A percentile compares a stretch with the other conserved stretches of the same genome.
Conservation (phyloP, 2,888 invertebrate genomes). For the Drosophila percnosoma region DNA sequence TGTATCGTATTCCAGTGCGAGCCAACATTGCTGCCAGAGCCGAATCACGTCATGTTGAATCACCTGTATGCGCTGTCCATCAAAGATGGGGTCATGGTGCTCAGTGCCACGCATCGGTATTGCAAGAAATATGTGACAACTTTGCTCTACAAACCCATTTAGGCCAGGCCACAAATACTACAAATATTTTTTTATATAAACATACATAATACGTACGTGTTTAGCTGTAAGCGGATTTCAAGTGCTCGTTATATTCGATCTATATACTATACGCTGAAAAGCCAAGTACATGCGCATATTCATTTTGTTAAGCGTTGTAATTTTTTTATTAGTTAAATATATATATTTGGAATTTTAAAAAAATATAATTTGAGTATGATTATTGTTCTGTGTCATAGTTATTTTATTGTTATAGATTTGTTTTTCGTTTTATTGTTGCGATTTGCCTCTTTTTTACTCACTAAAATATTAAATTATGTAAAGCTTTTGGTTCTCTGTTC, state of each 20-base stretch:
- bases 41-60: conserved; percentile 99
- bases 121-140: conserved; percentile 99
- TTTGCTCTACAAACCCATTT: conserved; percentile 98
- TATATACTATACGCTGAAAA: conserved; percentile 1
- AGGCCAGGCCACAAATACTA: conserved; percentile 66
- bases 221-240: conserved; percentile 49
- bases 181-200: conserved; percentile 26
- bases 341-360: conserved; percentile 61
- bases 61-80: conserved; percentile 99
- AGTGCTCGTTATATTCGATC: conserved; percentile 40
- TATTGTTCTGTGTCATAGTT: conserved; percentile 70
- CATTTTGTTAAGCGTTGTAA: conserved; percentile 68
- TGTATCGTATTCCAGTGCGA: conserved; percentile 91
- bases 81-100: conserved; percentile 99
- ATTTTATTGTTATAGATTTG: background rate
- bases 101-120: conserved; percentile 99
- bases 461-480: conserved; percentile 33
- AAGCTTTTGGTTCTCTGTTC: conserved; percentile 51
- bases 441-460: conserved; percentile 32
- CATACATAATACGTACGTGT: conserved; percentile 39
- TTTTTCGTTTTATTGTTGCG: conserved; percentile 24
- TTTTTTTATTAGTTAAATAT: conserved; percentile 69
- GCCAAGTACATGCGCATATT: conserved; percentile 18
- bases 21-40: conserved; percentile 99
- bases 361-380: conserved; percentile 61